Evolutionary conservation across 2,888 invertebrate genomes (phyloP), one percentile per base, ranked within the genome.

Genomic region (Cyaniris semiargus): DNA sequence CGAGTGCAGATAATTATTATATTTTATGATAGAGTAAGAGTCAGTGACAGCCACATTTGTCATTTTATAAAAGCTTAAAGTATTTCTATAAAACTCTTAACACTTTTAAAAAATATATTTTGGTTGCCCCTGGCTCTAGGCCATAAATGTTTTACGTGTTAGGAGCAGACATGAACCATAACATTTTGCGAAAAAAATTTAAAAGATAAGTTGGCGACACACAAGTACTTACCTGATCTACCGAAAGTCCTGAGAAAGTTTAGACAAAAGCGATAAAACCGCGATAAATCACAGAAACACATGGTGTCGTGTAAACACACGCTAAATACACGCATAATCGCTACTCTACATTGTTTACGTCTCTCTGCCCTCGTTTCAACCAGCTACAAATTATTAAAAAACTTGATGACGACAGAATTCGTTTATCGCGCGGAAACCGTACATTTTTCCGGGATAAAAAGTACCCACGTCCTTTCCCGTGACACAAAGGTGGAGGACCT

Each of bases 291-390:
- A 79, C 78, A 78, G 82, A 81, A 85, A 83, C 87, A 86, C 83
- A 82, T 86, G 86, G 86, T 82, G 82, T 81, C 81, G 82, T 80
- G 81, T 89, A 89, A 89, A 90, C 23, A 60, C 21, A 82, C 83
- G 85, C 87, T 76, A 86, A 85, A 84, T 79, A 80, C 80, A 83
- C 78, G 83, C 82, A 79, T 76, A 79, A 78, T 75, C 70, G 34
- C 77, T 56, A 77, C 77, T 78, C 79, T 79, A 80, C 80, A 80
- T 13, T 38, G 44, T 23, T 72, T 23, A 23, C 48, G 38, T 38
- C 8, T 44, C 44, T 13, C 70, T 70, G 44, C 34, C 44, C 71
- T 71, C 44, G 38, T 71, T 71, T 38, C 21, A 18, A n/a, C n/a
- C 56, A 58, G 58, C 21, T n/a, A 5, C 56, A 56, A 56, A 38